Evolutionary conservation across 1,140 invertebrate genomes (phyloP), one percentile per base, ranked within the genome.

Genomic region (Brachionus angularis): DNA sequence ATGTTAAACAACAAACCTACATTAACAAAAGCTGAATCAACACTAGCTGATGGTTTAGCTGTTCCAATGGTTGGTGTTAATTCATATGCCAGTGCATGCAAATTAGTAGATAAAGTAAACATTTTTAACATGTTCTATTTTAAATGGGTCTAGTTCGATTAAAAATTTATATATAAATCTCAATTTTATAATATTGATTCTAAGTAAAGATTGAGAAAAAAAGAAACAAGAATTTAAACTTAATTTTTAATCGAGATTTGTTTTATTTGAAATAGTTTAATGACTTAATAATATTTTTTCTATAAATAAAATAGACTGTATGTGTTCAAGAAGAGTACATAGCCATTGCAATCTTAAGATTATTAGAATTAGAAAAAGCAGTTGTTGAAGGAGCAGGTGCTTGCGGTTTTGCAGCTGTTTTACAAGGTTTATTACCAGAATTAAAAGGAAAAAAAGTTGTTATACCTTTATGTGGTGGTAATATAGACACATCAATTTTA

Each of bases 361-460:
- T 95, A 47, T 85, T 93, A 3, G 92, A 96, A 80, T 84, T 88
- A 70, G 91, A 94, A 79, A 95, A 96, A 79, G 90, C 89, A 73
- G 91, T 96, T 1, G 91, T 95, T 1, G 93, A 96, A 80, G 93
- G 81, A 0, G 92, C 90, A 1, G 93, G 92, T 0, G 93, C 91
- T 0, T 86, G 87, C 12, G 90, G 89, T 1, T 80, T 96, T 3
- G 92, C 91, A 0, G 91, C 91, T 4, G 87, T 95, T 76, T 83
- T 95, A 64, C 86, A 89, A 1, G 90, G 89, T 7, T 84, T 89
- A 50, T 79, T 94, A 21, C 87, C 90, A 27, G 91, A 95, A 74
- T 83, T 94, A 0, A 85, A 85, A 75, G 89, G 89, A 14, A 93
- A 94, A 85, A 89, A 87, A 76, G 89, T 95, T 8, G 91, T 91